A percentile compares a stretch with the other conserved stretches of the same genome.
These are phyloP conservation scores for Nephrotoma flavescens DNA, from an alignment of 2,888 invertebrate genomes.

Conservation along the genomic window DNA sequence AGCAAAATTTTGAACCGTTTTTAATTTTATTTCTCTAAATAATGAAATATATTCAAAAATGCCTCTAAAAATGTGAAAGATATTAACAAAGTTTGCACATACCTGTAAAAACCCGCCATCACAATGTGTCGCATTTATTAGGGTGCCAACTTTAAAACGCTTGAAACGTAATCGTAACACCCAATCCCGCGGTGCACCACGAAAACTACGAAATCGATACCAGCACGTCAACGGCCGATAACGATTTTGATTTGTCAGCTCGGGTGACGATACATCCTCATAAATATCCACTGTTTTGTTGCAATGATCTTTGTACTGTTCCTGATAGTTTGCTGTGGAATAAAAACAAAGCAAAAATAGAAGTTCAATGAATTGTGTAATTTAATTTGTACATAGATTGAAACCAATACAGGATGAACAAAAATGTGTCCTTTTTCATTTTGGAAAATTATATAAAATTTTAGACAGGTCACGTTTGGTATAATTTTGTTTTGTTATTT, in stretches of 20 bases:
- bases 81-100: constrained; percentile 8
- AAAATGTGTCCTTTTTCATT: not conserved
- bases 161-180: constrained; percentile 78
- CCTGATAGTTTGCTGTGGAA: constrained; percentile 11
- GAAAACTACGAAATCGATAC: constrained; percentile 78
- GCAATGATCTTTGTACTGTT: constrained; percentile 59
- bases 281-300: constrained; percentile 90
- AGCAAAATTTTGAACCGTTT: not conserved
- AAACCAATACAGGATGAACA: not conserved
- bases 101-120: constrained; percentile 84
- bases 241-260: constrained; percentile 65
- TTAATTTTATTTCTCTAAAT: not conserved
- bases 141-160: constrained; percentile 80
- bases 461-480: not conserved
- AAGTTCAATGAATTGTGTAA: not conserved
- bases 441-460: not conserved
- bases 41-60: not conserved
- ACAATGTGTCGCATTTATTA: constrained; percentile 77
- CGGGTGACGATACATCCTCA: constrained; percentile 80
- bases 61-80: not conserved
- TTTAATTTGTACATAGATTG: not conserved
- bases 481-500: not conserved
- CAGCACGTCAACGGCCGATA: constrained; percentile 78
- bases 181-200: constrained; percentile 81
- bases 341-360: not conserved